Base-by-base conservation (phyloP, 2,888 invertebrate genomes). In the Lottia scabra region DNA sequence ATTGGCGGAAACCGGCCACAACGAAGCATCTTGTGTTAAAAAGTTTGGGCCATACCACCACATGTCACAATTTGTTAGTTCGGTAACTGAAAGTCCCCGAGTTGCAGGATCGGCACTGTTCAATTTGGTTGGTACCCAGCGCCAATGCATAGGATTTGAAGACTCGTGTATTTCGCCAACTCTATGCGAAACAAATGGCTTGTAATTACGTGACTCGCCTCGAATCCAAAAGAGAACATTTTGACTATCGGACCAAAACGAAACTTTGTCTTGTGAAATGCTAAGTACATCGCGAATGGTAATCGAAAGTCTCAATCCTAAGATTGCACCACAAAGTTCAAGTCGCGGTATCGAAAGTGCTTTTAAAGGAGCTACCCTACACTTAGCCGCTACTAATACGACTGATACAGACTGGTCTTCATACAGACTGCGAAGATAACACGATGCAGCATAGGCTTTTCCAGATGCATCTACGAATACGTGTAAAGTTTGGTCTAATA, bases 201-300 rank as follows among this genome's bases (percentile, higher is more conserved):
- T 74, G n/a, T 68, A 74, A 19, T 30, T 16, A 38, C 72, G 2
- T 13, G 68, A 45, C 27, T 43, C 6, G 6, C 56, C 65, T 3
- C 71, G 62, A 16, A 72, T 72, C 72, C 72, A 72, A 19, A n/a
- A 64, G 16, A 70, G 63, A 8, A 73, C 73, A 23, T 74, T 70
- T 71, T 71, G 64, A 43, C 65, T 71, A 65, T 71, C 73, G 13
- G 73, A 65, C 75, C 67, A 75, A 38, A 67, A 74, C 44, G 48
- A 44, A n/a, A 26, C 26, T 16, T 68, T 43, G 15, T 67, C 63
- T 45, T 46, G 64, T 12, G 19, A n/a, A 23, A 75, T 64, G n/a
- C 70, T 65, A 15, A 72, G n/a, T 15, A 26, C 65, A 12, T 38
- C 23, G n/a, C 19, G 43, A 12, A 72, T 45, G 19, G 43, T 26